A percentile compares a stretch with the other conserved stretches of the same genome.
Conservation (phyloP, 2,113 vertebrate species). For the Scytalopus superciliaris region DNA sequence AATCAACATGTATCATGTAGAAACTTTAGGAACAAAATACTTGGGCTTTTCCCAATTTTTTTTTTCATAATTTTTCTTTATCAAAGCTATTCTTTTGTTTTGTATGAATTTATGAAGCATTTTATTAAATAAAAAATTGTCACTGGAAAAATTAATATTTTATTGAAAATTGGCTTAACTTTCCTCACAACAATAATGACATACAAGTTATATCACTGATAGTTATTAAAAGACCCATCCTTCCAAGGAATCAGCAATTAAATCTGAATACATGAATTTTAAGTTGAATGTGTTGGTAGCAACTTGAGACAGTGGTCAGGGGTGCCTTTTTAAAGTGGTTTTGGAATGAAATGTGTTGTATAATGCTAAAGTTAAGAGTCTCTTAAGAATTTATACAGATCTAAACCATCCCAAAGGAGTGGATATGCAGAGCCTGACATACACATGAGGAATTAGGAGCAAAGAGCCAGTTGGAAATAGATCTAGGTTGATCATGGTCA, state of each 20-base stretch:
- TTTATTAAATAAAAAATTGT: not conserved
- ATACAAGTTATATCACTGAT: not conserved
- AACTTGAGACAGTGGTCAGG: not conserved
- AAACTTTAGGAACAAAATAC: not conserved
- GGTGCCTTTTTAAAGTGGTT: not conserved
- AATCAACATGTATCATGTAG: not conserved
- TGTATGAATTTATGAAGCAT: not conserved
- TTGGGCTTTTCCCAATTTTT: not conserved
- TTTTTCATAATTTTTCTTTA: not conserved
- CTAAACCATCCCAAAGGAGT: not conserved
- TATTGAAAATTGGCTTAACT: not conserved
- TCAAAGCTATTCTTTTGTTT: not conserved
- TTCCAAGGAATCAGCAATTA: not conserved
- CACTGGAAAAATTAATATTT: not conserved
- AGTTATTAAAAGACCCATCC: not conserved
- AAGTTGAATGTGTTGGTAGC: not conserved
- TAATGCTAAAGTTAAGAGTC: not conserved
- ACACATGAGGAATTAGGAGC: not conserved
- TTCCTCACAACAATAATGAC: fast-evolving
- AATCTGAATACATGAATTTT: not conserved
- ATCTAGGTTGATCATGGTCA: not conserved
- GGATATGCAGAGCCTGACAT: not conserved
- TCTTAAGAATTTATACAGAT: not conserved
- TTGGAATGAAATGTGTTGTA: not conserved
- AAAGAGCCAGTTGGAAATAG: not conserved